Conservation (phyloP, 1,140 invertebrate genomes). For the Oncopodura yosiiana region DNA sequence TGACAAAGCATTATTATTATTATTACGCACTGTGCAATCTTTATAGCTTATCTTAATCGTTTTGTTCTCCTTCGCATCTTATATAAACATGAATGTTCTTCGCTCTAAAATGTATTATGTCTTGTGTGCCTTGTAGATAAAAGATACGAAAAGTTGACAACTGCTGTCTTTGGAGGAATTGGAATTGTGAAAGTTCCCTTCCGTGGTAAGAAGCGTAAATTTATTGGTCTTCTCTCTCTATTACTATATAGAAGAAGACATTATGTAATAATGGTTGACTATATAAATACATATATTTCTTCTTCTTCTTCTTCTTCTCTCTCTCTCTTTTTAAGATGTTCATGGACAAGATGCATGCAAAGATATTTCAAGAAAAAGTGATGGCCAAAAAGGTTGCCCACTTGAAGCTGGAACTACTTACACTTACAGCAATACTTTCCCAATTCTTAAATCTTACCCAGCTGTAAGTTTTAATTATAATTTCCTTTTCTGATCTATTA, state of each 20-base stretch:
- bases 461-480: slow-evolving; percentile 28
- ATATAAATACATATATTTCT: too few species aligned
- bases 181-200: slow-evolving; percentile 35
- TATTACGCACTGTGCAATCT: too few species aligned
- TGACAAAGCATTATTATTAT: too few species aligned
- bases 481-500: not conserved
- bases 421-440: slow-evolving; percentile 36
- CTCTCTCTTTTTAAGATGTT: too few species aligned
- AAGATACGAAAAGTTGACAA: slow-evolving; percentile 29
- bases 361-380: slow-evolving; percentile 23
- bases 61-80: too few species aligned
- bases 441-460: slow-evolving; percentile 35
- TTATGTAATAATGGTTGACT: too few species aligned
- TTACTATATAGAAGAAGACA: too few species aligned
- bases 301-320: too few species aligned
- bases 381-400: slow-evolving; percentile 27
- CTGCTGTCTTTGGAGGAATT: slow-evolving; percentile 33
- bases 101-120: not conserved
- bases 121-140: slow-evolving; percentile 20
- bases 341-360: slow-evolving; percentile 35
- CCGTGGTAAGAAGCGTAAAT: too few species aligned
- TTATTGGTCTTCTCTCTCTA: too few species aligned
- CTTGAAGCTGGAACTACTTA: slow-evolving; percentile 23
- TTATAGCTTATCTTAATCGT: too few species aligned
- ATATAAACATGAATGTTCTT: not conserved